Evolutionary conservation across 2,113 vertebrate species (phyloP), one percentile per base, ranked within the genome.

Genomic region (Dasyprocta punctata): DNA sequence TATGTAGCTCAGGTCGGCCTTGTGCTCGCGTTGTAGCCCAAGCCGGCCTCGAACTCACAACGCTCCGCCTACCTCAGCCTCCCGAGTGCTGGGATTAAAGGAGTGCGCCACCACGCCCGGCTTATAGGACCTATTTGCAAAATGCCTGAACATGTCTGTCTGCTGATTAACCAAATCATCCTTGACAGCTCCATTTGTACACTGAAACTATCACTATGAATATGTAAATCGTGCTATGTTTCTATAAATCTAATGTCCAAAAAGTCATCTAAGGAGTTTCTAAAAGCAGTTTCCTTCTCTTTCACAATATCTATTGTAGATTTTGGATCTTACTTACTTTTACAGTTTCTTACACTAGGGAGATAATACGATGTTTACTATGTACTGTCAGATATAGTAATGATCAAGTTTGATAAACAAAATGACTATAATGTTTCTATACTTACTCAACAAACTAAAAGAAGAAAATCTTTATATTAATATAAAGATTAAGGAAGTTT

Each of bases 371-470:
- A 54, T 56, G 54, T 56, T 93, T 47, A 38, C 13, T 7, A 61
- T 56, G 86, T 52, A 17, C n/a, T 75, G n/a, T 54, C 44, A 91
- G 93, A 49, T 73, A 38, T 9, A 90, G 86, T 94, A 92, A 83
- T 61, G 47, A 85, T 69, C 12, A 81, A 81, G 24, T 87, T 82
- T 90, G 36, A 84, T 44, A 33, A 24, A 96, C 44, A 82, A 92
- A 86, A 69, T 22, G 22, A 7, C 56, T 95, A 12, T 58, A 71
- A 12, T 69, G 77, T 71, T 67, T 92, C 47, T 73, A 65, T 47
- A 5, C 8, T 52, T 80, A 86, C 60, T 54, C 30, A 91, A 84
- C 5, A 86, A 92, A 93, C 7, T 67, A 82, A 54, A 96, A 73
- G 93, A 95, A 84, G 85, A n/a, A n/a, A n/a, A 24, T 3, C 3